Conservation (phyloP, 2,888 invertebrate species). For the Noctua comes region DNA sequence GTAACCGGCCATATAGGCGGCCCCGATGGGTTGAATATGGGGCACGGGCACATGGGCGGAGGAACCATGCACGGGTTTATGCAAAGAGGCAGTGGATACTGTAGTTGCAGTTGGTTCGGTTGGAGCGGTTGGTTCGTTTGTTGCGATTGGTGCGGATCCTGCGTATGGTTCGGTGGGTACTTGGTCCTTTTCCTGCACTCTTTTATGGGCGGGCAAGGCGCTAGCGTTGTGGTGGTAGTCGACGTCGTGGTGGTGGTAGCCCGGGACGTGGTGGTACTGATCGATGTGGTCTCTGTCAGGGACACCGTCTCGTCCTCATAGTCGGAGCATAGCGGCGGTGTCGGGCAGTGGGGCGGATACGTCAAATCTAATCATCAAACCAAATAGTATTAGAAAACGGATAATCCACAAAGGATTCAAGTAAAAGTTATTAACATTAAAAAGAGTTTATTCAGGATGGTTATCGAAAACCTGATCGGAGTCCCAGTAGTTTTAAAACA, state of each 20-base stretch:
- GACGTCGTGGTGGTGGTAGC: constrained; percentile 10
- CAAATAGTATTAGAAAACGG: constrained; percentile 17
- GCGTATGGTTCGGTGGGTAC: no score
- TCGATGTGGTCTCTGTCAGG: background rate
- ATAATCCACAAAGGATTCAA: constrained; percentile 17
- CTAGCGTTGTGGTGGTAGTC: constrained; percentile 24
- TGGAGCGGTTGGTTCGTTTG: background rate
- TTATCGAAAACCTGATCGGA: constrained; percentile 11
- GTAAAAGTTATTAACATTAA: constrained; percentile 26
- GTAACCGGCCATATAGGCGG: background rate
- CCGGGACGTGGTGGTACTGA: constrained; percentile 24
- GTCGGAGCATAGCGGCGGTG: constrained; percentile 71
- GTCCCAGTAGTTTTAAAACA: constrained; percentile 40
- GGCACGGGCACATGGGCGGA: constrained; percentile 30
- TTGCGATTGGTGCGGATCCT: no score
- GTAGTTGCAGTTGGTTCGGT: background rate
- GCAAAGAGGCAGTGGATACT: constrained; percentile 20
- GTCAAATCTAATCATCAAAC: constrained; percentile 30
- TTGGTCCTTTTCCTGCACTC: constrained; percentile 41
- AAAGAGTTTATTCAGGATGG: constrained; percentile 21
- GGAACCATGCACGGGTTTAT: constrained; percentile 33
- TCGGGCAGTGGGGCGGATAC: constrained; percentile 67
- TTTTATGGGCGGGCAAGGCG: constrained; percentile 58
- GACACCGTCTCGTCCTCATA: constrained; percentile 50
- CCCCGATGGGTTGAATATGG: background rate